A percentile compares a stretch with the other conserved stretches of the same genome.
Evolutionary conservation across 2,888 invertebrate species (phyloP).

Genomic region (Agrotis puta): DNA sequence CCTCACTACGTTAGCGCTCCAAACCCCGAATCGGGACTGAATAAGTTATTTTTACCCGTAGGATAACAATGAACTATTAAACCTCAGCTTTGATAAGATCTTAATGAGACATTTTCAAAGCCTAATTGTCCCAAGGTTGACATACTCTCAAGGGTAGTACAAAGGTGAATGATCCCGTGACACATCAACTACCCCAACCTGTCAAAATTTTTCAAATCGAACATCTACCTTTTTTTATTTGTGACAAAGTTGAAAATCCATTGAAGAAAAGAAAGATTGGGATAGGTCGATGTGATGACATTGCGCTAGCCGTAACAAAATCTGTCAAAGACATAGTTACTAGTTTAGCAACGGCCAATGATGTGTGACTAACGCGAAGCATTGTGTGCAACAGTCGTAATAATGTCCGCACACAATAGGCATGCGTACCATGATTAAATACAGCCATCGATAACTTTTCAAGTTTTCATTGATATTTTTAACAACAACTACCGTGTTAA

Average conservation of each 20-base stretch:
- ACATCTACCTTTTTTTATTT: no score
- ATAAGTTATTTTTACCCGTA: no score
- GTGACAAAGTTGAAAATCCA: no score
- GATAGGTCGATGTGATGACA: constrained; percentile 1
- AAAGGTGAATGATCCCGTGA: constrained; percentile 15
- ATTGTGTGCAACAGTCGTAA: constrained; percentile 34
- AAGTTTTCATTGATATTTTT: background rate
- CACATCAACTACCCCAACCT: background rate
- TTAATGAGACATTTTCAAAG: constrained; percentile 10
- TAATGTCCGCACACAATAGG: constrained; percentile 34
- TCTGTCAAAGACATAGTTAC: constrained; percentile 10
- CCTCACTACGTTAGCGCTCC: no score
- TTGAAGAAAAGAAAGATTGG: no score
- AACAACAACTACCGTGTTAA: constrained; percentile 1
- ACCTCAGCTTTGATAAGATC: background rate
- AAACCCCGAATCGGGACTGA: no score
- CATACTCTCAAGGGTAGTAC: background rate
- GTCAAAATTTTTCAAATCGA: no score
- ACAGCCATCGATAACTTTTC: constrained; percentile 10
- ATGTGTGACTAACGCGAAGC: constrained; percentile 34
- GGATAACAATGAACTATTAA: background rate
- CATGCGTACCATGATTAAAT: constrained; percentile 32
- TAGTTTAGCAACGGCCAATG: constrained; percentile 26
- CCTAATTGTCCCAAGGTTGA: constrained; percentile 16
- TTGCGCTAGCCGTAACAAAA: constrained; percentile 29